Conservation (phyloP, 2,113 vertebrate species). For the Casuarius casuarius region DNA sequence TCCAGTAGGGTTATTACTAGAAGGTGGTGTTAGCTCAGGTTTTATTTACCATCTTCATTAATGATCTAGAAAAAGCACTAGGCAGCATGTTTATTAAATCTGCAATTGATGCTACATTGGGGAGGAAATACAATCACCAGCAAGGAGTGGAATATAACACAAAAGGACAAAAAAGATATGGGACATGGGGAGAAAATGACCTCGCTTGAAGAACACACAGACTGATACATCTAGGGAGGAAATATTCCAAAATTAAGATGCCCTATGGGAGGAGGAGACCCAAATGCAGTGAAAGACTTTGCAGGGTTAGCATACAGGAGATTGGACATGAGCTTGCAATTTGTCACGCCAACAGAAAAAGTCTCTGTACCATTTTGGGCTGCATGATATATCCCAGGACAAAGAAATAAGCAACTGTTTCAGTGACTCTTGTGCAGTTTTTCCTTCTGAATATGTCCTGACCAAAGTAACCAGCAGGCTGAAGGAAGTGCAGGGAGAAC, state of each 20-base stretch:
- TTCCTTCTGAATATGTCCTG: neutral
- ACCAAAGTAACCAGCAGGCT: accelerated
- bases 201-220: neutral
- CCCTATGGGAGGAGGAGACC: neutral
- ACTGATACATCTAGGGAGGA: neutral
- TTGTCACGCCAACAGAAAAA: neutral
- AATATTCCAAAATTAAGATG: constrained; percentile 15
- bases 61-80: constrained; percentile 59
- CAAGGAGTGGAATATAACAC: constrained; percentile 6
- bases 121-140: constrained; percentile 31
- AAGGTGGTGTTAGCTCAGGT: constrained; percentile 47
- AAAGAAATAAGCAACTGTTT: constrained; percentile 21
- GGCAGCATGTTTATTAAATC: constrained; percentile 49
- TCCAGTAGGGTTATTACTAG: constrained; percentile 62
- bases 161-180: constrained; percentile 8
- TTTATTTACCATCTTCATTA: constrained; percentile 65
- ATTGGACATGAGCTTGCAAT: constrained; percentile 10
- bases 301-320: constrained; percentile 29
- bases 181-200: neutral
- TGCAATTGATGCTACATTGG: constrained; percentile 1
- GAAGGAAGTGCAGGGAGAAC: neutral
- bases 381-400: neutral
- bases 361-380: neutral
- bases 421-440: neutral
- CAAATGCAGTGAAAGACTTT: constrained; percentile 30